Evolutionary conservation across 2,888 invertebrate genomes (phyloP), one percentile per base, ranked within the genome.

Genomic region (Eumerus sabulonum): DNA sequence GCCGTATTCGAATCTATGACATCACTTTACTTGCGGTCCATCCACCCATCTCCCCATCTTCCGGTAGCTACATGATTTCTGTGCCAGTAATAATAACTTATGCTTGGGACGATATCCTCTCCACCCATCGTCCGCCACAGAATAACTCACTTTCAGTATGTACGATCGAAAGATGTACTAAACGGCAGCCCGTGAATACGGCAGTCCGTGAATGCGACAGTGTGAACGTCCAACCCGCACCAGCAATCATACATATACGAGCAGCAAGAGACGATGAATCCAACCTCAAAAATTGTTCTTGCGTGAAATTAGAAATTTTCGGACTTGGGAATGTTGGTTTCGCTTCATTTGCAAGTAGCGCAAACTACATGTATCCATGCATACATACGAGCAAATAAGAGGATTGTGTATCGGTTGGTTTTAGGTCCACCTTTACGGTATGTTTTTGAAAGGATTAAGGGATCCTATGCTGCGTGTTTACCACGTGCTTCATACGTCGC

Each of bases 221-320:
- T n/a, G n/a, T 27, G 27, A 7, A 27, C 27, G 27, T 27, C 7
- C 27, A 7, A 27, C 27, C 27, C 27, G 27, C 27, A 27, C 7
- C 2, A 4, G 27, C 27, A 27, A 27, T 27, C 27, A 27, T 27
- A 27, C 27, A 2, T 7, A 27, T 27, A 27, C 27, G 3, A 27
- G 27, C 3, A 27, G 27, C 27, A 27, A 27, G 27, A 27, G 27
- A 59, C 71, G 60, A 63, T 64, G 85, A 84, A 85, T 86, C 86
- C 85, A 85, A 85, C 85, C 86, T 84, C 86, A 86, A 85, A 87
- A 87, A 85, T 86, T 86, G 84, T 84, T 87, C 86, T 86, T 85
- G 86, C 87, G 85, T 86, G 85, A 87, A 87, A 87, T 87, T 87
- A 86, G 85, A 87, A 86, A 85, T 82, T 79, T 79, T 79, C 74